Base-by-base conservation (phyloP, 2,888 invertebrate species). In the Leptinotarsa juncta region DNA sequence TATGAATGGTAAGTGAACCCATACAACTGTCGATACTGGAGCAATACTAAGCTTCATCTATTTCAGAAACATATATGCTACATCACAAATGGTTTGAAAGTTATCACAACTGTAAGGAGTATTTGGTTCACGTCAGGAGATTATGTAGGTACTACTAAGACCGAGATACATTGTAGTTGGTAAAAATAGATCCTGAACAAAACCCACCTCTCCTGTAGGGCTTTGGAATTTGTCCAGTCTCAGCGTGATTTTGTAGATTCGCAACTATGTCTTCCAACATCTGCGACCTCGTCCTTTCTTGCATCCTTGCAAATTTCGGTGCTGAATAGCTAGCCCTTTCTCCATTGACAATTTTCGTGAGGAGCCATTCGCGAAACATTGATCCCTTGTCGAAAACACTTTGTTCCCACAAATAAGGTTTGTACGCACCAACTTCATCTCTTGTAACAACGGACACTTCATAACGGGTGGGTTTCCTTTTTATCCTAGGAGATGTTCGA, bases 221-320 rank as follows among this genome's bases (percentile, higher is more conserved):
- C 89, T 97, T 97, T 14, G 97, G 97, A 88, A 97, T 97, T 89
- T 97, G 96, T 76, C 97, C 97, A 62, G 97, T 97, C 89, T 97
- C 97, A 0, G 96, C 96, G 85, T 97, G 97, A 88, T 97, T 97
- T 81, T 96, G 96, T 82, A 97, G 89, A 89, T 97, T 97, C 80
- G 96, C 96, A 12, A 97, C 97, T 76, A 97, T 95, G 85, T 97
- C 97, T 88, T 97, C 97, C 51, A 97, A 90, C 97, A 97, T 97
- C 88, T 97, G 97, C 77, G 95, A 95, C 51, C 97, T 90, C 0
- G 97, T 97, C 76, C 97, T 90, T 85, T 97, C 97, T 87, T 97
- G 96, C 97, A 97, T 97, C 81, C 97, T 90, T 0, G 97, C 97
- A 85, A 97, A 97, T 88, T 97, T 97, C 0, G 97, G 97, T 1